Percentiles rank a stretch among this genome's conserved stretches.
Conservation (phyloP, 2,888 invertebrate species). For the Tridacna gigas region DNA sequence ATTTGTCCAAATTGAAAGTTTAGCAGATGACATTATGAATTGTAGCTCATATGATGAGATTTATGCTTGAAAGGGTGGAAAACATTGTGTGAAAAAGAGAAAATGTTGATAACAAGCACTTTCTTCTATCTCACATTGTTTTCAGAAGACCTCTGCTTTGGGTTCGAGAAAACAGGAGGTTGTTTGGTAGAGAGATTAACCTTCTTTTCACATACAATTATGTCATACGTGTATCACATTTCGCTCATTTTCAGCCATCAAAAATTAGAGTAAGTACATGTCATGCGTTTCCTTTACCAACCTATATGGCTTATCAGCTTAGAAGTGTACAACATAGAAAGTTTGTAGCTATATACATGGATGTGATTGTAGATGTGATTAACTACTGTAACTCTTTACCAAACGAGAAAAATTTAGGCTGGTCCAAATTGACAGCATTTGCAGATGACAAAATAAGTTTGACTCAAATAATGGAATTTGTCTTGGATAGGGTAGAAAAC, state of each 20-base stretch:
- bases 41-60: no score
- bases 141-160: not conserved
- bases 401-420: no score
- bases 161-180: not conserved
- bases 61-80: no score
- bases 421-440: no score
- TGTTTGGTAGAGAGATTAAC: not conserved
- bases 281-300: not conserved
- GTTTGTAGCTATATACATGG: not conserved
- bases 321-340: not conserved
- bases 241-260: constrained; percentile 26
- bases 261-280: constrained; percentile 28
- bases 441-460: no score
- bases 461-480: no score
- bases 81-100: not conserved
- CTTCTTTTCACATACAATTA: not conserved
- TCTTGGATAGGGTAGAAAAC: no score
- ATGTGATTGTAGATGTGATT: no score
- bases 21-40: not conserved
- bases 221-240: not conserved
- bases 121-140: not conserved
- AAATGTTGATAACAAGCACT: not conserved
- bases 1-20: not conserved
- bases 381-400: no score
- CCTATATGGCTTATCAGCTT: not conserved